These are phyloP conservation scores for Tetragonula carbonaria DNA, from an alignment of 2,888 invertebrate genomes.

Conservation along the genomic window DNA sequence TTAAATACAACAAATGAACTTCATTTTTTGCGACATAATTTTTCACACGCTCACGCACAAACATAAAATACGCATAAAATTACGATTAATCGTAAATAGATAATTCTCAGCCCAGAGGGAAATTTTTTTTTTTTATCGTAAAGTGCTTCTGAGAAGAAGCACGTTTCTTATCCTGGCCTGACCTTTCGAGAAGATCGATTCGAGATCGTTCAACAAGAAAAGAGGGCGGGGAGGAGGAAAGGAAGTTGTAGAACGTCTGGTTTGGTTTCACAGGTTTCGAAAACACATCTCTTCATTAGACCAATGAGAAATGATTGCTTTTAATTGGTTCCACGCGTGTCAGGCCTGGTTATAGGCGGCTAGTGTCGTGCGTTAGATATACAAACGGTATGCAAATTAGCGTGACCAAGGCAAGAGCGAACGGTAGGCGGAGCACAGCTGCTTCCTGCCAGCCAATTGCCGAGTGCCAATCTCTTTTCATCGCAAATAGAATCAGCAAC, in stretches of 20 bases:
- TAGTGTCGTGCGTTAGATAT: conserved; percentile 30
- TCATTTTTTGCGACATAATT: too few relatives aligned
- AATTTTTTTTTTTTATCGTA: too few relatives aligned
- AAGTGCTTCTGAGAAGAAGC: too few relatives aligned
- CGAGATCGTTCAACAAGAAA: too few relatives aligned
- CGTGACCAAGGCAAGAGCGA: conserved; percentile 21
- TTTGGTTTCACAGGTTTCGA: not conserved
- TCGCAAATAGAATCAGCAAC: conserved; percentile 54
- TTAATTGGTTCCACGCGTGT: conserved; percentile 27
- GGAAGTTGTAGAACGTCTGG: not conserved
- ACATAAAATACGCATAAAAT: too few relatives aligned
- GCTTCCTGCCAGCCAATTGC: conserved; percentile 58
- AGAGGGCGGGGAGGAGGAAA: too few relatives aligned
- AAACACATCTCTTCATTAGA: conserved; percentile 1
- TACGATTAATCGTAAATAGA: too few relatives aligned
- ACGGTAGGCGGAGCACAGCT: conserved; percentile 58
- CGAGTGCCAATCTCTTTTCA: conserved; percentile 52
- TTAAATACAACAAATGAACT: not conserved
- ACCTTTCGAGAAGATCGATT: too few relatives aligned
- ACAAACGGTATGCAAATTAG: conserved; percentile 54
- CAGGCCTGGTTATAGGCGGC: not conserved
- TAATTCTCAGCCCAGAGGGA: too few relatives aligned
- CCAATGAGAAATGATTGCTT: conserved; percentile 6
- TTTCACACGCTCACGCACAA: too few relatives aligned
- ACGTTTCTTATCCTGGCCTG: not conserved